Evolutionary conservation across 2,113 vertebrate species (phyloP).

Genomic region (Machaerirhynchus nigripectus): DNA sequence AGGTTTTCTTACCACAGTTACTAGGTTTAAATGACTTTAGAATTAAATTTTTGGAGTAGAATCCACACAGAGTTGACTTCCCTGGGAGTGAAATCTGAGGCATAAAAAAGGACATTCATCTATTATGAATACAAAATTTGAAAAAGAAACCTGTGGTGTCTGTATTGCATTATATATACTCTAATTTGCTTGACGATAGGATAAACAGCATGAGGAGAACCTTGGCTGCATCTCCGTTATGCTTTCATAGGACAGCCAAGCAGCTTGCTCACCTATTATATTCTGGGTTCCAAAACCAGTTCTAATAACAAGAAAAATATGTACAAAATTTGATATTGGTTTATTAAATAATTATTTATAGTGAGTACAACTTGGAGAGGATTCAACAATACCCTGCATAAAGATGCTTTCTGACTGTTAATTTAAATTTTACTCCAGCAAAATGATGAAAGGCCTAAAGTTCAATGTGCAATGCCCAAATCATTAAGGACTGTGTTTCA

Average conservation of each 20-base stretch:
- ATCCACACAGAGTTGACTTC: neutral
- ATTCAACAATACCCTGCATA: conserved; percentile 30
- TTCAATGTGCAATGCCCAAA: neutral
- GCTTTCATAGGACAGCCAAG: neutral
- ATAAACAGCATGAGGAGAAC: neutral
- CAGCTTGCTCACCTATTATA: neutral
- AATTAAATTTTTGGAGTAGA: neutral
- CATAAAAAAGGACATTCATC: neutral
- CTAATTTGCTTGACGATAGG: neutral
- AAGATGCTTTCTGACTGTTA: conserved; percentile 53
- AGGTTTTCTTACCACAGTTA: neutral
- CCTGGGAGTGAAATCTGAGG: neutral
- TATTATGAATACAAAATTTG: neutral
- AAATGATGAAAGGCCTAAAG: conserved; percentile 54
- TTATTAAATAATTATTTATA: conserved; percentile 12
- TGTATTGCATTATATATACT: neutral
- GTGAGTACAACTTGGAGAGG: conserved; percentile 28
- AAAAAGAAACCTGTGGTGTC: neutral
- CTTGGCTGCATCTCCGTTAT: neutral
- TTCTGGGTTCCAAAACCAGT: neutral
- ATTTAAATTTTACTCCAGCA: conserved; percentile 66
- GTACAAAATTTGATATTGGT: neutral
- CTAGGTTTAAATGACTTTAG: neutral
- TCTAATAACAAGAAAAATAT: neutral
- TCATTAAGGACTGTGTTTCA: conserved; percentile 35